Evolutionary conservation across 2,888 invertebrate species (phyloP).

Genomic region (Troilus luridus): DNA sequence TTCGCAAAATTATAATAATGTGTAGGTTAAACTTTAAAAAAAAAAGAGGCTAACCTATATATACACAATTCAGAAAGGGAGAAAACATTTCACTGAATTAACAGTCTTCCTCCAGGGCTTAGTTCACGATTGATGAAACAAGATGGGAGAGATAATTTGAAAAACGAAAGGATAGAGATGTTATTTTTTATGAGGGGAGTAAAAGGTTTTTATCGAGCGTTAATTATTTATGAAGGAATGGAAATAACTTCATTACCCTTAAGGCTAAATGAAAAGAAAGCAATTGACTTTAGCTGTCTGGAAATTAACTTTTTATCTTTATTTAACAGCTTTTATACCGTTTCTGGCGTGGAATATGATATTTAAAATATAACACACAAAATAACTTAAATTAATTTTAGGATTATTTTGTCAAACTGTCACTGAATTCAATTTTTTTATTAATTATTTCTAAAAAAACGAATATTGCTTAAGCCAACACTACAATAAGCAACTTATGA

Average conservation of each 20-base stretch:
- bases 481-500: too few species aligned
- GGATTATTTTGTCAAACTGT: too few species aligned
- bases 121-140: background rate
- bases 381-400: too few species aligned
- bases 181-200: background rate
- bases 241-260: background rate
- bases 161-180: background rate
- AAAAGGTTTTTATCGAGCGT: background rate
- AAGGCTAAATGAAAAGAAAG: background rate
- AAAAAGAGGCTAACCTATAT: too few species aligned
- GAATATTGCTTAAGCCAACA: too few species aligned
- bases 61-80: background rate
- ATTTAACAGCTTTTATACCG: background rate
- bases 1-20: too few species aligned
- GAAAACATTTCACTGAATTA: background rate
- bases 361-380: too few species aligned
- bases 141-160: background rate
- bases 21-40: too few species aligned
- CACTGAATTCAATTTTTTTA: too few species aligned
- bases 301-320: background rate
- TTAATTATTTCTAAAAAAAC: too few species aligned
- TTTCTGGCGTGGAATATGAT: background rate
- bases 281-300: background rate
- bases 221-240: constrained; percentile 15
- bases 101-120: background rate